These are phyloP conservation scores for Drosophila nigricruria DNA, from an alignment of 2,888 invertebrate species.

Conservation along the genomic window DNA sequence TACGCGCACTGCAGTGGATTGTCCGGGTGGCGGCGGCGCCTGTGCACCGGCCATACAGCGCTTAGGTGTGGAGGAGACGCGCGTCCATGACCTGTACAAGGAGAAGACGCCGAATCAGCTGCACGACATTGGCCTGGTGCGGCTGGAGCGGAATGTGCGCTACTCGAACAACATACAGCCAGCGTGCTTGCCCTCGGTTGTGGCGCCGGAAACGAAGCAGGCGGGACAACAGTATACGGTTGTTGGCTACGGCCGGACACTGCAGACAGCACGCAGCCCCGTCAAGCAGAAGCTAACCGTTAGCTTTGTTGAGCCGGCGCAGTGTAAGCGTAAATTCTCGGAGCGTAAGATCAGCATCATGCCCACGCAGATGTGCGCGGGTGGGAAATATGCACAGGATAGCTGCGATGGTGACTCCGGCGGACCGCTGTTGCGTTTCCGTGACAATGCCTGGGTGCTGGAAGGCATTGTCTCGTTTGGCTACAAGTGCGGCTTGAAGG, in stretches of 20 bases:
- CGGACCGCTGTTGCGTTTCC: conserved; percentile 89
- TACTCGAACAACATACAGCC: conserved; percentile 87
- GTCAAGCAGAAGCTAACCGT: conserved; percentile 87
- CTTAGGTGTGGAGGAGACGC: conserved; percentile 88
- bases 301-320: conserved; percentile 85
- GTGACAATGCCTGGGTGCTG: conserved; percentile 86
- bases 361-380: conserved; percentile 88
- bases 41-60: conserved; percentile 87
- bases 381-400: conserved; percentile 89
- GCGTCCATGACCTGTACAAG: conserved; percentile 89
- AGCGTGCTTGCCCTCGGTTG: conserved; percentile 87
- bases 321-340: conserved; percentile 85
- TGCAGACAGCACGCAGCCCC: conserved; percentile 85
- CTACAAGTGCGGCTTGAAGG: conserved; percentile 88
- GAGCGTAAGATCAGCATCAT: conserved; percentile 76
- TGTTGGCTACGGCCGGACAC: conserved; percentile 89
- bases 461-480: conserved; percentile 90
- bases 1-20: conserved; percentile 72
- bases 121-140: conserved; percentile 90
- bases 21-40: conserved; percentile 81
- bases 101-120: conserved; percentile 87
- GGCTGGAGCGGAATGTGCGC: conserved; percentile 87
- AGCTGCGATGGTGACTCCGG: conserved; percentile 92
- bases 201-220: conserved; percentile 50
- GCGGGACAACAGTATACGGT: conserved; percentile 84